These are phyloP conservation scores for Andrena camellia DNA, from an alignment of 2,888 invertebrate genomes.

Conservation along the genomic window DNA sequence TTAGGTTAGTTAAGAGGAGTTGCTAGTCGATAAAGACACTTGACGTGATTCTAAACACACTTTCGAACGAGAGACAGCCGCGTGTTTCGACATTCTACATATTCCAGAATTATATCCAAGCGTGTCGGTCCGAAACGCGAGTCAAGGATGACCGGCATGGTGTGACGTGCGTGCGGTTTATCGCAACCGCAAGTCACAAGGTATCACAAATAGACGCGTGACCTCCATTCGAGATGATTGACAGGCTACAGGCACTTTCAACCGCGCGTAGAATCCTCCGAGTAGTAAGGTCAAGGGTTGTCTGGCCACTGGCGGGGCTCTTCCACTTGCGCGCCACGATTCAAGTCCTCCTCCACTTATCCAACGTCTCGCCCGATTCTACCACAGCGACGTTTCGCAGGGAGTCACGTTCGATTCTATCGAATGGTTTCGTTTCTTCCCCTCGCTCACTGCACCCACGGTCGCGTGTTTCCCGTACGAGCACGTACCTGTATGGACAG, in stretches of 20 bases:
- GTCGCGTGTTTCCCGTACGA: slow-evolving; percentile 15
- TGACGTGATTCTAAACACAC: too few relatives aligned
- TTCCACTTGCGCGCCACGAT: not conserved
- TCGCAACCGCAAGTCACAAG: slow-evolving; percentile 76
- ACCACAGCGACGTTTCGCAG: not conserved
- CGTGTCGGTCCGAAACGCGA: slow-evolving; percentile 43
- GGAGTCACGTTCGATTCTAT: slow-evolving; percentile 35
- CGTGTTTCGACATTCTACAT: too few relatives aligned
- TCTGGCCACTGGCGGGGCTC: not conserved
- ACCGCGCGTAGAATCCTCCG: not conserved
- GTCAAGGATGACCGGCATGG: slow-evolving; percentile 68
- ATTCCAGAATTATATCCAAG: slow-evolving; percentile 37
- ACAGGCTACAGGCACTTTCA: slow-evolving; percentile 5
- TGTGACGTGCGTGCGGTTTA: slow-evolving; percentile 73
- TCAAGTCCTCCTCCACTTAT: not conserved
- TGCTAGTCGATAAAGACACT: too few relatives aligned
- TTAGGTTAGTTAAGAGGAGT: too few relatives aligned
- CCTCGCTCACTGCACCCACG: not conserved
- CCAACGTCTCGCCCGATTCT: not conserved
- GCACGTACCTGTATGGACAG: slow-evolving; percentile 34
- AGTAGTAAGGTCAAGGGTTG: not conserved
- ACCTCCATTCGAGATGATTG: slow-evolving; percentile 67
- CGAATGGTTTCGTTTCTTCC: slow-evolving; percentile 42
- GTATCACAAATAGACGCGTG: slow-evolving; percentile 75
- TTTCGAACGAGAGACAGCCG: too few relatives aligned